Conservation (phyloP, 2,797 vertebrate species). For the Petrocephalus sullivani region DNA sequence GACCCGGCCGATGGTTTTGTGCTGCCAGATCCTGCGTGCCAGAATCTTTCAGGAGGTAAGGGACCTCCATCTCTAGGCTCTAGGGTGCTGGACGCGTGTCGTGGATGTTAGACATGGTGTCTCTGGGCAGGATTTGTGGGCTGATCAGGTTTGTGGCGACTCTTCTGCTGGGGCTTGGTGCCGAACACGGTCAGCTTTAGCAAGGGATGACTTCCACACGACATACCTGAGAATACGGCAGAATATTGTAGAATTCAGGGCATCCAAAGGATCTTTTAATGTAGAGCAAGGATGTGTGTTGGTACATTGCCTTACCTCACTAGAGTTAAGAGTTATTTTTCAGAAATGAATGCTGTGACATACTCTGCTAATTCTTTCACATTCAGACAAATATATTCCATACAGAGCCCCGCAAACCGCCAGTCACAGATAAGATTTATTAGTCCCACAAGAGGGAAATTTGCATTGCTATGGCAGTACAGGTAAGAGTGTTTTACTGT, state of each 20-base stretch:
- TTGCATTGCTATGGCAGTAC: no score
- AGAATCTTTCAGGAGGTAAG: background rate
- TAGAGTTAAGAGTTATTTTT: background rate
- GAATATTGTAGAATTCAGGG: background rate
- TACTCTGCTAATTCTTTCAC: background rate
- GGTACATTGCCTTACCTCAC: background rate
- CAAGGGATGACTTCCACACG: background rate
- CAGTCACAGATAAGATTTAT: background rate
- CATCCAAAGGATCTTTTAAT: background rate
- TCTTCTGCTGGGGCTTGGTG: background rate
- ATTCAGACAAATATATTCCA: background rate
- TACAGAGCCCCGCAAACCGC: background rate
- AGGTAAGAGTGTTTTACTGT: background rate
- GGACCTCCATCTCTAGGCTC: background rate
- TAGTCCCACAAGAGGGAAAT: no score
- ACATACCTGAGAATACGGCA: background rate
- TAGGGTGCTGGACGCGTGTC: background rate
- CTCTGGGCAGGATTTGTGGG: background rate
- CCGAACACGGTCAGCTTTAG: background rate
- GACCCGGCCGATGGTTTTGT: background rate
- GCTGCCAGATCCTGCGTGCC: background rate
- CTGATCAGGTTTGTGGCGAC: background rate
- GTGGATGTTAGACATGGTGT: background rate
- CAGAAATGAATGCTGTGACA: background rate
- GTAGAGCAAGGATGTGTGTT: background rate